A percentile compares a stretch with the other conserved stretches of the same genome.
These are phyloP conservation scores for Chymomyza procnemis DNA, from an alignment of 2,888 invertebrate genomes.

Conservation along the genomic window DNA sequence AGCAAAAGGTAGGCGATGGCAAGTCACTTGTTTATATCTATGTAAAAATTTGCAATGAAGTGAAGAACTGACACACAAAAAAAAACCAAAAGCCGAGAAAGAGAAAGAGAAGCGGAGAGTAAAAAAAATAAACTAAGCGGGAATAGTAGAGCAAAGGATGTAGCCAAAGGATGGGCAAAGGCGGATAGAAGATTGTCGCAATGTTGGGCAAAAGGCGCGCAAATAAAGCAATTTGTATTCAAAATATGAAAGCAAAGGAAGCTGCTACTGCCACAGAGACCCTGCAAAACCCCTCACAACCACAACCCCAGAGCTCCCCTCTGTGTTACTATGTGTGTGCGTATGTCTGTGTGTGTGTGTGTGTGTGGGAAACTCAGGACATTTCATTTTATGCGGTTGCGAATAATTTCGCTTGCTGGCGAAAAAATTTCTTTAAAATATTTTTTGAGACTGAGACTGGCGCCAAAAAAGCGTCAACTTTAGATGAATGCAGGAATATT, in stretches of 20 bases:
- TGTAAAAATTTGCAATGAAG: constrained; percentile 60
- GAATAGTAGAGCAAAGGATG: neutral
- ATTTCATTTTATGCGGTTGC: constrained; percentile 53
- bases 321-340: constrained; percentile 7
- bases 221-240: constrained; percentile 79
- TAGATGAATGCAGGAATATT: constrained; percentile 14
- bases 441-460: constrained; percentile 41
- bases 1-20: constrained; percentile 61
- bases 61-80: constrained; percentile 44
- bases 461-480: constrained; percentile 48
- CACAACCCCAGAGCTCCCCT: neutral
- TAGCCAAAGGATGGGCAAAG: neutral
- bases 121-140: neutral
- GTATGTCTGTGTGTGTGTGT: constrained; percentile 23
- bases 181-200: constrained; percentile 46
- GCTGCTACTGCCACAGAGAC: constrained; percentile 40
- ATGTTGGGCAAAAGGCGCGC: constrained; percentile 48
- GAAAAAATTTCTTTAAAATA: constrained; percentile 28
- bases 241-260: constrained; percentile 76
- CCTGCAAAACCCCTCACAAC: neutral
- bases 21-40: constrained; percentile 67
- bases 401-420: constrained; percentile 35
- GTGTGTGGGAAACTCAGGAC: constrained; percentile 7
- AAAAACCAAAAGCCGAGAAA: neutral
- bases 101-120: neutral